Conservation (phyloP, 53 echinoderm and acorn worm genomes). For the Temnopleurus reevesii region DNA sequence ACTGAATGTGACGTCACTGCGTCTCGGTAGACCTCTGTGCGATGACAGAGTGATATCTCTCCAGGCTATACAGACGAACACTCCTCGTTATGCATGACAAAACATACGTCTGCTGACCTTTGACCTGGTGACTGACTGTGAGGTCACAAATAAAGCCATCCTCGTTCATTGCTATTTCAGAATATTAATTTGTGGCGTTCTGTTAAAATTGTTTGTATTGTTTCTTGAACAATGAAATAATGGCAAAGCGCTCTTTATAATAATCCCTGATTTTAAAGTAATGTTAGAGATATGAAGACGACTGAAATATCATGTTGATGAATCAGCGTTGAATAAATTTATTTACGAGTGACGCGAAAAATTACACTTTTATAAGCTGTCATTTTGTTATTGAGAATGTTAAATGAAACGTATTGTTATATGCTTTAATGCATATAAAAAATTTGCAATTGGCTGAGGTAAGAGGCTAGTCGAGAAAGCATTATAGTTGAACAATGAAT, state of each 20-base stretch:
- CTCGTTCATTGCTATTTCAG: conserved; percentile 34
- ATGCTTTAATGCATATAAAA: too few relatives aligned
- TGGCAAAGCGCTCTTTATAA: too few relatives aligned
- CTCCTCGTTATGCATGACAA: conserved; percentile 50
- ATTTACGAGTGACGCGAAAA: too few relatives aligned
- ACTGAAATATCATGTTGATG: too few relatives aligned
- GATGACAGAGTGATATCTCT: conserved; percentile 55
- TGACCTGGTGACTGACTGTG: conserved; percentile 52
- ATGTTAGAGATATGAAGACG: too few relatives aligned
- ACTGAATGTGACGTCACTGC: conserved; percentile 39
- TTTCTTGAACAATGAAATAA: too few relatives aligned
- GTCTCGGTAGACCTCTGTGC: conserved; percentile 5
- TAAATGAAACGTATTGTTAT: too few relatives aligned
- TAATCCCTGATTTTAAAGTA: too few relatives aligned
- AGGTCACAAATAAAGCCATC: conserved; percentile 38
- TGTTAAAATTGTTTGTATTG: too few relatives aligned
- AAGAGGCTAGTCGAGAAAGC: background rate
- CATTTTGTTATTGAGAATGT: too few relatives aligned
- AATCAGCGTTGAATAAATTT: too few relatives aligned
- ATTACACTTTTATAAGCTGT: too few relatives aligned
- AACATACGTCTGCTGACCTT: conserved; percentile 47
- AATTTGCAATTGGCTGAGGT: background rate
- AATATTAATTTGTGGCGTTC: background rate
- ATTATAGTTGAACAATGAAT: background rate
- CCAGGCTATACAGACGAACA: conserved; percentile 25